These are phyloP conservation scores for Hyperoplus lanceolatus DNA, from an alignment of 2,797 vertebrate genomes.

Conservation along the genomic window DNA sequence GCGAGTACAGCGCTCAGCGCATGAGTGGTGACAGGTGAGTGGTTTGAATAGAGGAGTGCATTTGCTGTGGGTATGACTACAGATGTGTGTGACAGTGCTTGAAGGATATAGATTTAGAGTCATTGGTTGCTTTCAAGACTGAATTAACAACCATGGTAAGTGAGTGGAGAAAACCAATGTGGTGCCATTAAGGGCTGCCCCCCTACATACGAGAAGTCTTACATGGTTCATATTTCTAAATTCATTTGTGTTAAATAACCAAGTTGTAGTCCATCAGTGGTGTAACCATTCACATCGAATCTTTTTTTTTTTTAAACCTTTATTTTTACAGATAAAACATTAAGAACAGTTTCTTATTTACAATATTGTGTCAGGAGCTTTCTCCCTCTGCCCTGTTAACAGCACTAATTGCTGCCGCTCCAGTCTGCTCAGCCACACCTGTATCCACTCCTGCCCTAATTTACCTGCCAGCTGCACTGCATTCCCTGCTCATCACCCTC, in stretches of 20 bases:
- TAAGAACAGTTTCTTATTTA: too few species aligned
- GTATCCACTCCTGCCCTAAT: too few species aligned
- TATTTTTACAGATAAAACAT: too few species aligned
- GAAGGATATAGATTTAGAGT: background rate
- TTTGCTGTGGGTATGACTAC: slow-evolving; percentile 1
- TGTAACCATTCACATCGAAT: background rate
- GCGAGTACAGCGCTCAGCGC: slow-evolving; percentile 21
- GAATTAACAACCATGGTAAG: background rate
- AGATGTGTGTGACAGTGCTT: background rate
- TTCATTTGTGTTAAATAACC: background rate
- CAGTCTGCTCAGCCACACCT: too few species aligned
- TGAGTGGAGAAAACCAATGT: too few species aligned
- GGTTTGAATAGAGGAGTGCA: slow-evolving; percentile 11
- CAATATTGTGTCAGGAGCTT: too few species aligned
- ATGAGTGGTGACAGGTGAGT: slow-evolving; percentile 9
- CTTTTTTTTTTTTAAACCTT: too few species aligned
- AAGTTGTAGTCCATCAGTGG: background rate
- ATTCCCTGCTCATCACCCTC: too few species aligned
- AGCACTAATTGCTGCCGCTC: too few species aligned
- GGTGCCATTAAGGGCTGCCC: background rate
- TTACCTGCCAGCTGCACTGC: too few species aligned
- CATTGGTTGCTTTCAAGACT: background rate
- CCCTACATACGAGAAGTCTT: too few species aligned
- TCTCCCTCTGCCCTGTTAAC: too few species aligned
- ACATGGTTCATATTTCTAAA: background rate